A percentile compares a stretch with the other conserved stretches of the same genome.
These are phyloP conservation scores for Acridotheres tristis DNA, from an alignment of 2,797 vertebrate genomes.

Conservation along the genomic window DNA sequence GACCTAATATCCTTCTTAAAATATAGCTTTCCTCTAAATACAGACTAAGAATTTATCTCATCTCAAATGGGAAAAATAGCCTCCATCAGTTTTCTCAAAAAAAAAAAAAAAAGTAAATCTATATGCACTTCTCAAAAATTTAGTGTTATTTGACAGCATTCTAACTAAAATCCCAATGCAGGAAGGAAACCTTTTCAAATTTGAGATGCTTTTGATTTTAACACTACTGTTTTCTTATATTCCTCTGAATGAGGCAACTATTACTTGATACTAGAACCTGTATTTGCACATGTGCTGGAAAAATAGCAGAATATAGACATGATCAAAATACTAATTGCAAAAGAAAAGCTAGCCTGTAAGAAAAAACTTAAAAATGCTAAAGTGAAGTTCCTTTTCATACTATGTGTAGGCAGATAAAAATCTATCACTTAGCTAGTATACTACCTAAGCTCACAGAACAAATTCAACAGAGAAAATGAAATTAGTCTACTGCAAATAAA, in stretches of 20 bases:
- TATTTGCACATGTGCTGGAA: background rate
- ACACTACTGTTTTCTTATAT: background rate
- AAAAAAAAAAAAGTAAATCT: background rate
- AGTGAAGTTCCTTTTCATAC: background rate
- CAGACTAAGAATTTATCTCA: background rate
- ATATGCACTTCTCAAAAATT: background rate
- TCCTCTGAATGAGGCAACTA: background rate
- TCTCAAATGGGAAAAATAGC: background rate
- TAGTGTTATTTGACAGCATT: background rate
- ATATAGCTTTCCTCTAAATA: background rate
- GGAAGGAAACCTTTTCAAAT: background rate
- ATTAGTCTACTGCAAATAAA: background rate
- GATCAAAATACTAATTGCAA: background rate
- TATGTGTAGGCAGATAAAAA: background rate
- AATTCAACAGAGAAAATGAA: background rate
- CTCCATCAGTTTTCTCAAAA: background rate
- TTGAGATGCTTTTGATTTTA: background rate
- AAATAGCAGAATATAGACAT: background rate
- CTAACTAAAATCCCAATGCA: background rate
- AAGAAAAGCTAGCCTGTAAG: background rate
- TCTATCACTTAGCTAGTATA: background rate
- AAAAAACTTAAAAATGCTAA: background rate
- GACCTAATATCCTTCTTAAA: background rate
- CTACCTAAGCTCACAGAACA: background rate
- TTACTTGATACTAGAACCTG: background rate